A percentile compares a stretch with the other conserved stretches of the same genome.
Evolutionary conservation across 2,888 invertebrate genomes (phyloP).

Genomic region (Pammene fasciana): DNA sequence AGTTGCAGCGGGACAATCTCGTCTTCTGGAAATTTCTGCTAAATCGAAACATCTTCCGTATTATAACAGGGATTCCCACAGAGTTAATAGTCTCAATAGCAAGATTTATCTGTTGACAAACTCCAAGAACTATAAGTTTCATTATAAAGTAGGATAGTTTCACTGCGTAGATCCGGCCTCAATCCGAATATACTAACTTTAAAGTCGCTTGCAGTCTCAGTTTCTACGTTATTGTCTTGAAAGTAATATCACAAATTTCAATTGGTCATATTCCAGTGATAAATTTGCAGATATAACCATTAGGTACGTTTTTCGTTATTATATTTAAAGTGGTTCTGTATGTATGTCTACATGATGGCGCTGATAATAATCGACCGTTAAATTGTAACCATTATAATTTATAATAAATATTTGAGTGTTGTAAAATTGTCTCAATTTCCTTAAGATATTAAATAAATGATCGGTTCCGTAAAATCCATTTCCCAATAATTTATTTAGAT

Average conservation of each 20-base stretch:
- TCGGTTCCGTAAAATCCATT: conserved; percentile 47
- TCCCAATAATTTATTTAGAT: conserved; percentile 31
- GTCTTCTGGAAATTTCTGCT: neutral
- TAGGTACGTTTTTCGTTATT: conserved; percentile 35
- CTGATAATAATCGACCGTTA: conserved; percentile 28
- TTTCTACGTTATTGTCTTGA: conserved; percentile 22
- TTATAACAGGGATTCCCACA: conserved; percentile 14
- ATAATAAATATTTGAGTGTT: conserved; percentile 48
- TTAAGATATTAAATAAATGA: conserved; percentile 61
- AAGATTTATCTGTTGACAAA: conserved; percentile 35
- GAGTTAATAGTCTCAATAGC: conserved; percentile 11
- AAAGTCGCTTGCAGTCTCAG: conserved; percentile 11
- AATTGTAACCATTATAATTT: conserved; percentile 26
- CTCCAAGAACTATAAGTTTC: conserved; percentile 31
- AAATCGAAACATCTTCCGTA: neutral
- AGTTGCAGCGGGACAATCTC: too few relatives aligned
- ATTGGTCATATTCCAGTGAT: conserved; percentile 21
- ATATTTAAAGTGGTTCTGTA: conserved; percentile 29
- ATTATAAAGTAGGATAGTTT: conserved; percentile 38
- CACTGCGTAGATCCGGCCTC: conserved; percentile 20
- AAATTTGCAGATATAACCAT: conserved; percentile 34
- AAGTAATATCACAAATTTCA: conserved; percentile 34
- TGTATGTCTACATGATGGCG: conserved; percentile 20
- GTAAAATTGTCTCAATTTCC: conserved; percentile 64
- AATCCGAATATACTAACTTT: conserved; percentile 17